These are phyloP conservation scores for Cheilosia scutellata DNA, from an alignment of 2,888 invertebrate genomes.

Conservation along the genomic window DNA sequence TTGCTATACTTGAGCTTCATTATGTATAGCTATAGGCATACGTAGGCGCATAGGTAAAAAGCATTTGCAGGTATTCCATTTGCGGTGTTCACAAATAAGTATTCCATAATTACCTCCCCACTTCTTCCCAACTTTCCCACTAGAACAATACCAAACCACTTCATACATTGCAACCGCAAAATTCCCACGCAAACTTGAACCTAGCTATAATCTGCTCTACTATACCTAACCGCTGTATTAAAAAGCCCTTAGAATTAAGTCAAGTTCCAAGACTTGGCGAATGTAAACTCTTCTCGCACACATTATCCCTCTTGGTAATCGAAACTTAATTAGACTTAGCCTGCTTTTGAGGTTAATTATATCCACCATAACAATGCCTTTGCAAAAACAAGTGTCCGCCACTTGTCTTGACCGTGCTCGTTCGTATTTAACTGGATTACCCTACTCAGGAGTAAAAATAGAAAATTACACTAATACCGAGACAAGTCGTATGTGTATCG, in stretches of 20 bases:
- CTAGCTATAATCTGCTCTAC: constrained; percentile 30
- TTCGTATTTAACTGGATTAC: constrained; percentile 64
- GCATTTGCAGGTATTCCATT: no score
- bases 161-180: constrained; percentile 4
- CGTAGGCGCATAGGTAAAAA: no score
- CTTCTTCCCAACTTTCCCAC: no score
- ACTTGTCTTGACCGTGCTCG: constrained; percentile 73
- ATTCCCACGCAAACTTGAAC: constrained; percentile 66
- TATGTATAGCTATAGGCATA: no score
- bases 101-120: no score
- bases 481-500: neutral
- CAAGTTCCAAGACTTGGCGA: constrained; percentile 57
- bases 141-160: no score
- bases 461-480: constrained; percentile 24
- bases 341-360: constrained; percentile 70
- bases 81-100: no score
- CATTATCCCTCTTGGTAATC: constrained; percentile 41
- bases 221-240: constrained; percentile 13
- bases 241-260: constrained; percentile 37
- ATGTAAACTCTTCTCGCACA: constrained; percentile 22
- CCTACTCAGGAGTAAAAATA: constrained; percentile 36
- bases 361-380: constrained; percentile 32
- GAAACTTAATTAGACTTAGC: constrained; percentile 68
- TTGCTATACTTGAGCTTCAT: no score
- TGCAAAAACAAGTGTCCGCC: constrained; percentile 56